Conservation (phyloP, 2,797 vertebrate species). For the Sandelia bainsii region DNA sequence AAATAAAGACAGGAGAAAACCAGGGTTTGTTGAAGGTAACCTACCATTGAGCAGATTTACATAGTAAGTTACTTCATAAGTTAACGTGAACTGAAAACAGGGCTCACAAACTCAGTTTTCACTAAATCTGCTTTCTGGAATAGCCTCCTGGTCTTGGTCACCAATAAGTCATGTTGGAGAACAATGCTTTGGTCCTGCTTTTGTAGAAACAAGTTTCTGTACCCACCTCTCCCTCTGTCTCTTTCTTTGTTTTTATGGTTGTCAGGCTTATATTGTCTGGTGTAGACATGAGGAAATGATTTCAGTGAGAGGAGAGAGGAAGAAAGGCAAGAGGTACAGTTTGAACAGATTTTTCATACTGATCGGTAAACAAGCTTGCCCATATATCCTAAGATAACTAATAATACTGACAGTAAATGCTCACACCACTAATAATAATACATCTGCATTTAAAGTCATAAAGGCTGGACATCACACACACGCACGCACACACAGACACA, state of each 20-base stretch:
- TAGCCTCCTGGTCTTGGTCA: no score
- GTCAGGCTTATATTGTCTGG: conserved; percentile 35
- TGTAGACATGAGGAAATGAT: conserved; percentile 13
- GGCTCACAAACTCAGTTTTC: no score
- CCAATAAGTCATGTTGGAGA: conserved; percentile 8
- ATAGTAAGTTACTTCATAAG: no score
- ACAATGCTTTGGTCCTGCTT: conserved; percentile 37
- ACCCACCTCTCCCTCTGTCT: neutral
- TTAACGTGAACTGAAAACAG: no score
- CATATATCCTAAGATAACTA: neutral
- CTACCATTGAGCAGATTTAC: no score
- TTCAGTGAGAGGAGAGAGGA: neutral
- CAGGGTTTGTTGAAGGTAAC: no score
- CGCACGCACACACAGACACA: no score
- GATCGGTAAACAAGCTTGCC: conserved; percentile 27
- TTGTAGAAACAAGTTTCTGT: conserved; percentile 39
- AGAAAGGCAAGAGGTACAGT: neutral
- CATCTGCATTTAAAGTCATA: neutral
- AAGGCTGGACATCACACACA: neutral
- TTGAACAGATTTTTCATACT: conserved; percentile 31
- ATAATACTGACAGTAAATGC: neutral
- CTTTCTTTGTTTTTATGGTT: neutral
- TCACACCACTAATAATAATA: conserved; percentile 23
- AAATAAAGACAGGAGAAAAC: no score
- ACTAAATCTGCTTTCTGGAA: no score